phyloP scores from a whole-genome alignment of 2,113 vertebrate genomes.

The Xenotilapia flavipinnis region DNA sequence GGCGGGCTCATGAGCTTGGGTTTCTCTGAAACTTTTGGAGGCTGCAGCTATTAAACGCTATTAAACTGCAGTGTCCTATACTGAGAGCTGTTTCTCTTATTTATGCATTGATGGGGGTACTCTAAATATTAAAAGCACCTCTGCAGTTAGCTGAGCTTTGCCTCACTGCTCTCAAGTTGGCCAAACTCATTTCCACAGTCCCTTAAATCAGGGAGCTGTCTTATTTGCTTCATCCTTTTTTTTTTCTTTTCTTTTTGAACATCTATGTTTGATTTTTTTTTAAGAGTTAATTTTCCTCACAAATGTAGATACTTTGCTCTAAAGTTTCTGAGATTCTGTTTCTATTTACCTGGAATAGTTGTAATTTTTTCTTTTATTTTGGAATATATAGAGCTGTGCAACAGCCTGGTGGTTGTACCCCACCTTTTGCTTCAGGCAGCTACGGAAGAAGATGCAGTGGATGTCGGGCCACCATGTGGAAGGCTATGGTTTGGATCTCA shows the following conservation, averaged over 20 bases:
- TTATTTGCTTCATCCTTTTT: neutral
- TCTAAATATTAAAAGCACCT: neutral
- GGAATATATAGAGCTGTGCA: neutral
- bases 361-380: neutral
- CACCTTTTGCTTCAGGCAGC: neutral
- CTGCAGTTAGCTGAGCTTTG: neutral
- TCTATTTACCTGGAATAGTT: neutral
- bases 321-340: neutral
- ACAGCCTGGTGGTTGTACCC: neutral
- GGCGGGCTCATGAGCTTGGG: neutral
- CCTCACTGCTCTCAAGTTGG: neutral
- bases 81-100: neutral
- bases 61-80: neutral
- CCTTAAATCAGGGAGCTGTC: neutral
- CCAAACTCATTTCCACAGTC: neutral
- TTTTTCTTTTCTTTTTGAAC: neutral
- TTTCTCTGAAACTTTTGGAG: neutral
- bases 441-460: neutral
- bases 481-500: neutral
- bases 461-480: fast-evolving
- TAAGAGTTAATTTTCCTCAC: neutral
- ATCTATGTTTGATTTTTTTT: neutral
- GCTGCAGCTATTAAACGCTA: neutral
- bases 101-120: neutral
- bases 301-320: neutral